Evolutionary conservation across 2,888 invertebrate genomes (phyloP), one percentile per base, ranked within the genome.

Genomic region (Cetonia aurata): DNA sequence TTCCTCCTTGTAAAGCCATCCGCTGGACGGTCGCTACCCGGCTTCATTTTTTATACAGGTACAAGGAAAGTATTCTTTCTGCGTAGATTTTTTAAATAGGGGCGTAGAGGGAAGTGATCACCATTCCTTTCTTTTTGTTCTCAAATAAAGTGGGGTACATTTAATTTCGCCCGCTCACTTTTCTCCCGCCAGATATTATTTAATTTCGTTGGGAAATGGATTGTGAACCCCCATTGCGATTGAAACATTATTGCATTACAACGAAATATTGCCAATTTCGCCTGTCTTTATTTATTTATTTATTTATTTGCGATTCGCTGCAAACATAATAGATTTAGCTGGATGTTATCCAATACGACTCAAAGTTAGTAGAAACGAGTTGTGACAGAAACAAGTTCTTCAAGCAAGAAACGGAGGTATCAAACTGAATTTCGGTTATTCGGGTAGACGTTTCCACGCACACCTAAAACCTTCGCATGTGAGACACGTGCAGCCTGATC

Each of bases 1-100:
- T 37, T 68, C 71, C 70, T 71, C 70, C 46, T 59, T 25, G 62
- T 48, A 48, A 62, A 50, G 31, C 50, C 31, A 50, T 50, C 50
- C 48, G n/a, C 46, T 33, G 10, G 31, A 19, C 19, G 9, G 41
- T 6, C 19, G 2, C 42, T 25, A 33, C n/a, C 13, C 25, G 12
- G 0, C 13, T 17, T 37, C 37, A 50, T 62, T 62, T 62, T 62
- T 46, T 19, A 62, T 50, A 37, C 48, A 46, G 50, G 25, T 37
- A 17, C 33, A 37, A 67, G 53, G 42, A 56, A 56, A 31, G 42
- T 56, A 25, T 37, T n/a, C 25, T 19, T 33, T 15, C 46, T 31
- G 10, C 25, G 56, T 31, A 56, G 56, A n/a, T 57, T 67, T 66
- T 67, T 67, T 53, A 67, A 67, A 53, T 42, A 53, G 67, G 37